A percentile compares a stretch with the other conserved stretches of the same genome.
Conservation (phyloP, 2,113 vertebrate species). For the Brachirus orientalis region DNA sequence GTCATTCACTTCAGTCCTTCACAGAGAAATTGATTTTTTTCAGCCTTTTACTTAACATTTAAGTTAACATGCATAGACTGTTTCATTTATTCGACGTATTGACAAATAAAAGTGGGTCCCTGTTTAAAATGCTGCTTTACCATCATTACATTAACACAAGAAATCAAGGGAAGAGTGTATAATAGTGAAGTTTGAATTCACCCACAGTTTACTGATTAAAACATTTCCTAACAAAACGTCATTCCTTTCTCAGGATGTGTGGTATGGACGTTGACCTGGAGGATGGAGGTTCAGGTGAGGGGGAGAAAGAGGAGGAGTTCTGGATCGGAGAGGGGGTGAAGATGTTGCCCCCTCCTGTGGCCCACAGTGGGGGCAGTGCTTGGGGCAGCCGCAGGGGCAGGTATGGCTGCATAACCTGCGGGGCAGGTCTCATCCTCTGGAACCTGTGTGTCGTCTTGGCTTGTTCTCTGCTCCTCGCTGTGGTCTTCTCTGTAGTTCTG, state of each 20-base stretch:
- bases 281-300: constrained; percentile 67
- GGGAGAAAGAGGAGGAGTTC: constrained; percentile 80
- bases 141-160: no score
- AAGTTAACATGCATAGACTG: no score
- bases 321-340: constrained; percentile 76
- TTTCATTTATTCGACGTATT: no score
- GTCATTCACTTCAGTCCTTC: no score
- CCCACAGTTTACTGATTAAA: no score
- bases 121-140: no score
- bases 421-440: constrained; percentile 83
- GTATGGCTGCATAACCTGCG: constrained; percentile 85
- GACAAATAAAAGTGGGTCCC: no score
- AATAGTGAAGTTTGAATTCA: no score
- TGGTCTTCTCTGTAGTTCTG: constrained; percentile 82
- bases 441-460: constrained; percentile 80
- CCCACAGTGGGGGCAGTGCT: constrained; percentile 67
- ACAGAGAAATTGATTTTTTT: no score
- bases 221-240: no score
- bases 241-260: constrained; percentile 74
- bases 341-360: constrained; percentile 81
- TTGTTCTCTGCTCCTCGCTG: constrained; percentile 78
- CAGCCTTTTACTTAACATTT: no score
- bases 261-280: constrained; percentile 79
- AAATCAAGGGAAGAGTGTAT: no score
- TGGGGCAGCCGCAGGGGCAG: constrained; percentile 82